A percentile compares a stretch with the other conserved stretches of the same genome.
Conservation (phyloP, 1,140 invertebrate species). For the Pseudomyrmex gracilis region DNA sequence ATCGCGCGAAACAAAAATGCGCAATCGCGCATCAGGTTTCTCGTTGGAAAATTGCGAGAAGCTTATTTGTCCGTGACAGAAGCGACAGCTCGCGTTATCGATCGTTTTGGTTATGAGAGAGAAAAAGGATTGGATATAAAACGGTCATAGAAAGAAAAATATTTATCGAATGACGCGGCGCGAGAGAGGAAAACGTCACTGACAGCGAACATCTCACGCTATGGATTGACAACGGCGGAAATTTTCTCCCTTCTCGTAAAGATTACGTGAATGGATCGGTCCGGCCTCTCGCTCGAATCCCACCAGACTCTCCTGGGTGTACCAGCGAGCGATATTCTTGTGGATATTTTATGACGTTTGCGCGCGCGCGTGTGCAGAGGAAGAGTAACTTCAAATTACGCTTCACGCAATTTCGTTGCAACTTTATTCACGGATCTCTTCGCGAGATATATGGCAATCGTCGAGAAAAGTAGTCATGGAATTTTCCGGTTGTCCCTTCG, state of each 20-base stretch:
- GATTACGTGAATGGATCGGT: constrained; percentile 51
- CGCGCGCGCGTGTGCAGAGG: background rate
- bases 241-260: constrained; percentile 33
- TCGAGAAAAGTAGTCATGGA: background rate
- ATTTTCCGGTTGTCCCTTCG: constrained; percentile 6
- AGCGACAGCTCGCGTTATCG: background rate
- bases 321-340: constrained; percentile 17
- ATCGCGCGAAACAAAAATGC: background rate
- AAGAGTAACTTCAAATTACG: constrained; percentile 52
- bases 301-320: constrained; percentile 9
- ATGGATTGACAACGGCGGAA: constrained; percentile 51
- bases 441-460: constrained; percentile 1
- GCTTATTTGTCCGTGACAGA: constrained; percentile 48
- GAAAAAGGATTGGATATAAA: background rate
- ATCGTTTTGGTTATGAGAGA: background rate
- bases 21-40: constrained; percentile 8
- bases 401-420: constrained; percentile 30
- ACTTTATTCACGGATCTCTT: constrained; percentile 26
- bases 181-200: constrained; percentile 46
- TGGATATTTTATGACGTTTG: constrained; percentile 50
- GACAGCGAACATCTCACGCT: constrained; percentile 14
- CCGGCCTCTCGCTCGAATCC: constrained; percentile 41
- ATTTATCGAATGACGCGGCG: constrained; percentile 60
- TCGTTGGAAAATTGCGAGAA: constrained; percentile 47
- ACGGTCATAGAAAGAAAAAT: constrained; percentile 10